A percentile compares a stretch with the other conserved stretches of the same genome.
These are phyloP conservation scores for Riptortus pedestris DNA, from an alignment of 1,140 invertebrate genomes.

Conservation along the genomic window DNA sequence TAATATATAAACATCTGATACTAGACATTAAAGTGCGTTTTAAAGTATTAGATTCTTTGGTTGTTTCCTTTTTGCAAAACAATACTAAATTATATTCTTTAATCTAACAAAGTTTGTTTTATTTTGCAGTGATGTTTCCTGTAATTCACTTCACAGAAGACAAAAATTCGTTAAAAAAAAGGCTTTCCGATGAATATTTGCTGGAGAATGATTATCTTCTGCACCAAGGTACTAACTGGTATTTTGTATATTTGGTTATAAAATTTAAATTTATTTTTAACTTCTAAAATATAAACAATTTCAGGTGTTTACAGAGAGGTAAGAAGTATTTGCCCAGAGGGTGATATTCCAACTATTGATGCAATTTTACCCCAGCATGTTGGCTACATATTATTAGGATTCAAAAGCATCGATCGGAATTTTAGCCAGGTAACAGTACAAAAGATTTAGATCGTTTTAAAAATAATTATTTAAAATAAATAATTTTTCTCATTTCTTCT, in stretches of 20 bases:
- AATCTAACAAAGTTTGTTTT: too few species aligned
- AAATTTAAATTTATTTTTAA: not conserved
- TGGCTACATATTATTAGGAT: conserved; percentile 38
- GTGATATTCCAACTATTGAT: conserved; percentile 24
- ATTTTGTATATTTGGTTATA: not conserved
- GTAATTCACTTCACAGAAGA: conserved; percentile 34
- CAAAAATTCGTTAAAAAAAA: conserved; percentile 29
- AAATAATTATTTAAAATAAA: not conserved
- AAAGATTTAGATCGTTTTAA: too few species aligned
- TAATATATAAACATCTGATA: too few species aligned
- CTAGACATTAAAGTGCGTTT: too few species aligned
- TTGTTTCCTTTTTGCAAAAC: too few species aligned
- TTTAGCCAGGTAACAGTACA: conserved; percentile 33
- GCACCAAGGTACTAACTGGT: conserved; percentile 33
- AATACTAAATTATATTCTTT: too few species aligned
- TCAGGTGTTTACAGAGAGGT: conserved; percentile 36
- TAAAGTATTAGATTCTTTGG: too few species aligned
- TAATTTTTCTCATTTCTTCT: not conserved
- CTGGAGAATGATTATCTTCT: conserved; percentile 33
- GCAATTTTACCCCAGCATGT: conserved; percentile 13
- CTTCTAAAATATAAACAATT: conserved; percentile 19
- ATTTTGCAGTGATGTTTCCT: conserved; percentile 35
- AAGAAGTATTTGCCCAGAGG: conserved; percentile 34
- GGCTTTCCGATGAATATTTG: conserved; percentile 30
- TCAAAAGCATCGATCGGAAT: conserved; percentile 38